phyloP scores from a whole-genome alignment of 2,113 vertebrate genomes.

The Emydura subglobosa region DNA sequence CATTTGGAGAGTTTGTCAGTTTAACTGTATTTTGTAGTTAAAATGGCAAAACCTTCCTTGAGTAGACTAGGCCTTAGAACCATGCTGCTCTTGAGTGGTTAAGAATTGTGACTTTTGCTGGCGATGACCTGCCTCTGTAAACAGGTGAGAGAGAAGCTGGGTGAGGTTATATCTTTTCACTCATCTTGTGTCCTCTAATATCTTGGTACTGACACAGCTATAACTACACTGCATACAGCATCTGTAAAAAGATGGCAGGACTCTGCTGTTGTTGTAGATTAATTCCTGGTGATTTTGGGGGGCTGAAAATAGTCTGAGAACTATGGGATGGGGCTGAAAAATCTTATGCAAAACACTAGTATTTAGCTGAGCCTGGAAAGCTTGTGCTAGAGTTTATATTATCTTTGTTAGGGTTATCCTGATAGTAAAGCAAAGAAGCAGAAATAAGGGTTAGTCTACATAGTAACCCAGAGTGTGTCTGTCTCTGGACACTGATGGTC shows the following conservation, averaged over 20 bases:
- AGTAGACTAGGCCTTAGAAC: background rate
- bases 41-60: background rate
- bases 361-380: background rate
- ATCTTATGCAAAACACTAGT: background rate
- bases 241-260: background rate
- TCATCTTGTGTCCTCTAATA: background rate
- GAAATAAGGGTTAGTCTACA: background rate
- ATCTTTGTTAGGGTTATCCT: background rate
- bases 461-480: background rate
- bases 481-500: background rate
- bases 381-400: accelerated
- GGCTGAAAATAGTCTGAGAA: slow-evolving; percentile 19
- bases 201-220: background rate
- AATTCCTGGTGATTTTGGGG: slow-evolving; percentile 36
- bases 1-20: background rate
- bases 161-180: background rate
- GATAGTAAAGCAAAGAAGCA: background rate
- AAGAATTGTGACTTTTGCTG: background rate
- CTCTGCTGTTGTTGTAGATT: slow-evolving; percentile 42
- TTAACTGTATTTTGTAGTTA: background rate
- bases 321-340: background rate
- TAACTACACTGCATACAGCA: background rate
- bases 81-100: background rate
- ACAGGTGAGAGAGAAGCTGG: background rate
- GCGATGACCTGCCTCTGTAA: slow-evolving; percentile 39